These are phyloP conservation scores for Benitochromis conjunctus DNA, from an alignment of 2,113 vertebrate genomes.

Conservation along the genomic window DNA sequence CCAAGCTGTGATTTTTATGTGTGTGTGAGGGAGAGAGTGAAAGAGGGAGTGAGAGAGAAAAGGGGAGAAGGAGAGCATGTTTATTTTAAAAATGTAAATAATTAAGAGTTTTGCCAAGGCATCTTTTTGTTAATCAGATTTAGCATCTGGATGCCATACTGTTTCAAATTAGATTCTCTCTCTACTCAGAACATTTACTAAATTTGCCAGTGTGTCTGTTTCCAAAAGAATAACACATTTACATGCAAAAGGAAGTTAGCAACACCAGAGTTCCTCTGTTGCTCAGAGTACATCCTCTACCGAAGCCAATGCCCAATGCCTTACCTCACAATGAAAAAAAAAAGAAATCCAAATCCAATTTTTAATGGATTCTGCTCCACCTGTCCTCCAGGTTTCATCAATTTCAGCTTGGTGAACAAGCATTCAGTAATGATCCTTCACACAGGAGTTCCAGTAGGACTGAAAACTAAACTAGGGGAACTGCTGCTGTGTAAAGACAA, in stretches of 20 bases:
- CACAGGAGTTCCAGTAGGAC: not conserved
- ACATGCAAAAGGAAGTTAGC: not conserved
- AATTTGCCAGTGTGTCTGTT: not conserved
- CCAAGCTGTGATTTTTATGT: constrained; percentile 1
- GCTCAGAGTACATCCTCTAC: not conserved
- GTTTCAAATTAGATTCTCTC: constrained; percentile 28
- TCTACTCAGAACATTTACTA: not conserved
- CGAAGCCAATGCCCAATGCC: not conserved
- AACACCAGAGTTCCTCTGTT: constrained; percentile 1
- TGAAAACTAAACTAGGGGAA: not conserved
- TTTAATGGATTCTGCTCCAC: not conserved
- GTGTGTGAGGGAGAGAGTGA: not conserved
- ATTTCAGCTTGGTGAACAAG: not conserved
- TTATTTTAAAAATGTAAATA: not conserved
- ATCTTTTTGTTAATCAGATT: constrained; percentile 26
- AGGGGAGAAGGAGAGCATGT: not conserved
- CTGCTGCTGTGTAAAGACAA: not conserved
- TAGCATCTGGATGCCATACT: constrained; percentile 46
- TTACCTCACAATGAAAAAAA: not conserved
- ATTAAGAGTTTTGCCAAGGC: not conserved
- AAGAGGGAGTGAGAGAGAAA: accelerated
- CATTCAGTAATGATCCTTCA: not conserved
- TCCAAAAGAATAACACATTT: not conserved
- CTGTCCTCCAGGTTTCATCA: not conserved
- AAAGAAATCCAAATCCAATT: not conserved